These are phyloP conservation scores for Syrphus vitripennis DNA, from an alignment of 2,888 invertebrate genomes.

Conservation along the genomic window DNA sequence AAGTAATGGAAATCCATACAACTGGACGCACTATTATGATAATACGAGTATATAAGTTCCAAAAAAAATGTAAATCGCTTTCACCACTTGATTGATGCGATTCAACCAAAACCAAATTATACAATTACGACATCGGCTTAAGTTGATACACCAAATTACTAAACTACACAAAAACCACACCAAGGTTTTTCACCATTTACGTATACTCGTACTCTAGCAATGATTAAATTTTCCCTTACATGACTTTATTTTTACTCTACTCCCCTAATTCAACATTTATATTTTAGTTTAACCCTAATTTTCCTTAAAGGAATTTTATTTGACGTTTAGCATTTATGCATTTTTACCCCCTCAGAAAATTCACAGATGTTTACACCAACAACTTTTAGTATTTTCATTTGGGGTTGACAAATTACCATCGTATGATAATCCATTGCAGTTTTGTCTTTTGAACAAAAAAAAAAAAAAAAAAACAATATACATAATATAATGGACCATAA, in stretches of 20 bases:
- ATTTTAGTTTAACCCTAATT: constrained; percentile 60
- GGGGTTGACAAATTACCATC: constrained; percentile 70
- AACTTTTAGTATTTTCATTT: constrained; percentile 41
- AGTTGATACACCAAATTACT: constrained; percentile 29
- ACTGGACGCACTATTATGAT: constrained; percentile 16
- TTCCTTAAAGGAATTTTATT: constrained; percentile 10
- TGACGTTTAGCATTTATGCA: constrained; percentile 45
- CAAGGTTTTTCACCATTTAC: not conserved
- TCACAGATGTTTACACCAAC: constrained; percentile 66
- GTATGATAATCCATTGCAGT: constrained; percentile 65
- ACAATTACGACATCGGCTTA: constrained; percentile 30
- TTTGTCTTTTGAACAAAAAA: constrained; percentile 58
- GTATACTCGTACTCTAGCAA: not conserved
- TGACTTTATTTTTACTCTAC: constrained; percentile 36
- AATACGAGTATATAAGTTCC: constrained; percentile 4
- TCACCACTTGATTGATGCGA: constrained; percentile 38
- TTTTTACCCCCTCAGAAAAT: constrained; percentile 60
- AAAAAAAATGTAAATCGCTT: constrained; percentile 16
- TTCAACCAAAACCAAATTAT: constrained; percentile 56
- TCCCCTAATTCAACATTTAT: constrained; percentile 43
- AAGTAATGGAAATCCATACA: not conserved
- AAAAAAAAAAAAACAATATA: constrained; percentile 43
- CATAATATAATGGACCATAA: constrained; percentile 80
- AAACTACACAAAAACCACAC: not conserved
- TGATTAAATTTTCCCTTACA: constrained; percentile 51